Evolutionary conservation across 2,113 vertebrate species (phyloP), one percentile per base, ranked within the genome.

Genomic region (Proterorhinus semilunaris): DNA sequence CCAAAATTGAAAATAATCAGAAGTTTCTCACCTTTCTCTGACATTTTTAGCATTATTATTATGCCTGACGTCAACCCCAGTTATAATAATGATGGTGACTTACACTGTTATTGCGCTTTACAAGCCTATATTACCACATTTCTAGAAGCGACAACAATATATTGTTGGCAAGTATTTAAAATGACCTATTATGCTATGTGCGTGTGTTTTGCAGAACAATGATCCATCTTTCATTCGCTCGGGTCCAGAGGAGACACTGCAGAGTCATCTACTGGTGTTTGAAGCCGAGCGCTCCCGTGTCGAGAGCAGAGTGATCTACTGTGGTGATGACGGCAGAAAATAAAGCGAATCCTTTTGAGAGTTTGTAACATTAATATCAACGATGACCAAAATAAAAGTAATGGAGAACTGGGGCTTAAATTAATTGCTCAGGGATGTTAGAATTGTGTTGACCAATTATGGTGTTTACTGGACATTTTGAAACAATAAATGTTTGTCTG

Each of bases 181-280:
- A 61, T 66, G 21, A 44, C n/a, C 49, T 17, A 36, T 15, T 51
- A 13, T 71, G 16, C 27, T 45, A 6, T 62, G 11, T 80, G 21
- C 21, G 27, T 72, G 55, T 36, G 27, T 36, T 3, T 1, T 52
- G 13, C 66, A 93, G 92, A 86, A 81, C 67, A 87, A 85, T 15
- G 85, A 94, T 75, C 85, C 91, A 0, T 82, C 87, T 63, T 47
- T 89, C 66, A 90, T 92, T 54, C 83, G 83, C 15, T 91, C 91
- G 0, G 91, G 91, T 62, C 86, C 92, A 0, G 82, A 86, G 72
- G 93, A 93, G 75, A 92, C 92, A 0, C 81, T 93, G 69, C 59
- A 48, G 7, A 94, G 93, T 78, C 93, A 94, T 78, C 69, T 88
- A 66, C 79, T 94, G 74, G 93, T 94, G 86, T 94, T 94, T 74